Conservation (phyloP, 1,140 invertebrate genomes). For the Copidosoma floridanum region DNA sequence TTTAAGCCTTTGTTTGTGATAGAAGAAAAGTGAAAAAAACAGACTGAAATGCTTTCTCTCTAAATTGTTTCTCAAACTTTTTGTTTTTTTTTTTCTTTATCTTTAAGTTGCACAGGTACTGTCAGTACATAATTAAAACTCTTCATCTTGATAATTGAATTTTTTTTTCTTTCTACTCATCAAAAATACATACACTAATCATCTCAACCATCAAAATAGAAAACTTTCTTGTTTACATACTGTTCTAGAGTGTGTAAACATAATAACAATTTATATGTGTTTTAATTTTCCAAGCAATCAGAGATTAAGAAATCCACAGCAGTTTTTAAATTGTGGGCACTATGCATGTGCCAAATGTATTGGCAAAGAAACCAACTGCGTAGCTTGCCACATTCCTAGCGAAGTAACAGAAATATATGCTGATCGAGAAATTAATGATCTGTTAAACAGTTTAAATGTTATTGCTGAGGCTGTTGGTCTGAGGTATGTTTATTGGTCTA, state of each 20-base stretch:
- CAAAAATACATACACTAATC: too few species aligned
- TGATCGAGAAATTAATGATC: conserved; percentile 34
- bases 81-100: too few species aligned
- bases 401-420: conserved; percentile 33
- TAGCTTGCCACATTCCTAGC: conserved; percentile 36
- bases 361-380: conserved; percentile 28
- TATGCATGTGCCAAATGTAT: conserved; percentile 42
- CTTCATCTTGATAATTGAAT: not conserved
- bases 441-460: conserved; percentile 33
- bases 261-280: too few species aligned
- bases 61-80: too few species aligned
- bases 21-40: too few species aligned
- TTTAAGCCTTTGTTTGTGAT: too few species aligned
- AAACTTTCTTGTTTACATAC: too few species aligned
- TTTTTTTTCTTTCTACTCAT: not conserved
- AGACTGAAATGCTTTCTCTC: too few species aligned
- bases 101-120: too few species aligned
- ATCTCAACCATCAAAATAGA: too few species aligned
- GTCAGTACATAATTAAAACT: not conserved
- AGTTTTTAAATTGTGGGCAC: conserved; percentile 41
- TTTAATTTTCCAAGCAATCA: conserved; percentile 30
- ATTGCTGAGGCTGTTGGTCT: conserved; percentile 35
- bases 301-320: conserved; percentile 32
- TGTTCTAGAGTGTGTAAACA: too few species aligned
- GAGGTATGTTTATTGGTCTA: conserved; percentile 34